Conservation (phyloP, 2,888 invertebrate genomes). For the Pherbina coryleti region DNA sequence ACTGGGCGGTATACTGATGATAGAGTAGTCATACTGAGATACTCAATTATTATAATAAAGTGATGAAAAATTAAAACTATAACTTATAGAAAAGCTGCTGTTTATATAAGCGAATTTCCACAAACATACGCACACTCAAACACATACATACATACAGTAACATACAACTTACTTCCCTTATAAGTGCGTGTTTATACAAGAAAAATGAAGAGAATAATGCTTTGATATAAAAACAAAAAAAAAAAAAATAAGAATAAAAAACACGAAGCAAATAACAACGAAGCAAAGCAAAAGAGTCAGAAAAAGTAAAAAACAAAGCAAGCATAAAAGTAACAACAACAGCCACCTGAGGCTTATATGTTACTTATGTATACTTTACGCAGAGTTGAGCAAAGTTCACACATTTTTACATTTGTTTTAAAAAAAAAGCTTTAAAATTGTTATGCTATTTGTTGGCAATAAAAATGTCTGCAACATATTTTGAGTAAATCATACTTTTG, state of each 20-base stretch:
- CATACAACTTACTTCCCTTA: background rate
- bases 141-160: background rate
- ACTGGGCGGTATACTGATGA: background rate
- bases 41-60: background rate
- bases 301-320: constrained; percentile 14
- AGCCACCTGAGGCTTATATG: constrained; percentile 44
- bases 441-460: too few relatives aligned
- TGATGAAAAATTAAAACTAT: background rate
- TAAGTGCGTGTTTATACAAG: background rate
- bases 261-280: background rate
- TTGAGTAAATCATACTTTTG: too few relatives aligned
- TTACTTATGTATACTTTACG: constrained; percentile 6
- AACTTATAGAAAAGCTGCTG: background rate
- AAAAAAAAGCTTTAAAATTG: too few relatives aligned
- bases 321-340: constrained; percentile 12
- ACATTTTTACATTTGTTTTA: background rate
- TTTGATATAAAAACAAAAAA: background rate
- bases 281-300: background rate
- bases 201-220: background rate
- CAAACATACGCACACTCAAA: background rate
- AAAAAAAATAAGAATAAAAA: background rate
- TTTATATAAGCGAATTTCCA: background rate
- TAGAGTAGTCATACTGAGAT: background rate
- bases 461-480: too few relatives aligned
- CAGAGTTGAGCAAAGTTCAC: background rate